A percentile compares a stretch with the other conserved stretches of the same genome.
Conservation (phyloP, 2,888 invertebrate species). For the Erynnis tages region DNA sequence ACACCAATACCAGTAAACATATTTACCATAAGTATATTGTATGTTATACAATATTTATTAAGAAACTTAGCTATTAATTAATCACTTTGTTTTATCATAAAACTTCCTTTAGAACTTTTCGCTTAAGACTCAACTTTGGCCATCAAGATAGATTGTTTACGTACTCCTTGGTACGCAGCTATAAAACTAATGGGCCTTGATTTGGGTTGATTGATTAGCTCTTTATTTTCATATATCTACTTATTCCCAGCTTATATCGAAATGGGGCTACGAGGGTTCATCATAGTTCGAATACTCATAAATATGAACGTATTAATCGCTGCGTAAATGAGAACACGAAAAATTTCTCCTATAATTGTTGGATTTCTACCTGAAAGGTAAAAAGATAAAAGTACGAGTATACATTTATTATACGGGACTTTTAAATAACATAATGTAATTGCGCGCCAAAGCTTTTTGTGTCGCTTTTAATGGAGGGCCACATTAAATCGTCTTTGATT, state of each 20-base stretch:
- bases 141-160: conserved; percentile 1
- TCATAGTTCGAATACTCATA: no score
- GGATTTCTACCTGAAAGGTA: neutral
- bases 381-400: conserved; percentile 1
- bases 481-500: conserved; percentile 55
- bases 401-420: conserved; percentile 12
- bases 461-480: conserved; percentile 47
- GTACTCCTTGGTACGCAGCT: conserved; percentile 5
- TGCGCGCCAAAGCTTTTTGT: conserved; percentile 32
- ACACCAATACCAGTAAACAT: no score
- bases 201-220: conserved; percentile 3
- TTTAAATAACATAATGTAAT: conserved; percentile 29
- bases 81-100: neutral
- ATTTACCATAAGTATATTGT: no score
- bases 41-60: neutral
- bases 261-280: no score
- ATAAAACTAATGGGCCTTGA: conserved; percentile 4
- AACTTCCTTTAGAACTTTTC: conserved; percentile 1
- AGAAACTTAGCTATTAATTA: neutral
- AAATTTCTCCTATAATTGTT: no score
- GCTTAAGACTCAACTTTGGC: conserved; percentile 8
- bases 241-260: neutral
- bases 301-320: no score
- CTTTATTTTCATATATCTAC: neutral
- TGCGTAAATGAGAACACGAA: no score